Percentiles rank a stretch among this genome's conserved stretches.
Conservation (phyloP, 2,888 invertebrate species). For the Lasius platythorax region DNA sequence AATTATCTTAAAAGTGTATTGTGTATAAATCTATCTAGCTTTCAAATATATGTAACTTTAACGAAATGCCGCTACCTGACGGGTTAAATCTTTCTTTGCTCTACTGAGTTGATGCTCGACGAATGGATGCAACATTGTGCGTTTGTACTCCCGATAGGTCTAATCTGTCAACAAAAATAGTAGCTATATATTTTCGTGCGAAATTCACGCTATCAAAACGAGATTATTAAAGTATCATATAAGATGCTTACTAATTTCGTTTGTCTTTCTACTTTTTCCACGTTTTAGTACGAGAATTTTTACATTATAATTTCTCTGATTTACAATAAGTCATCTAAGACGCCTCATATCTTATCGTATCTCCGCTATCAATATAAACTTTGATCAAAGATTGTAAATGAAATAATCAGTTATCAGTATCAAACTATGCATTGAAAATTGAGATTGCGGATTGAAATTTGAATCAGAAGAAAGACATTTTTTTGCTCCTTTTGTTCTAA, state of each 20-base stretch:
- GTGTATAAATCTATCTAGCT: no score
- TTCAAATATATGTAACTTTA: not conserved
- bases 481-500: no score
- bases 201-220: not conserved
- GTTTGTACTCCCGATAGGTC: not conserved
- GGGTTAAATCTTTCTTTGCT: not conserved
- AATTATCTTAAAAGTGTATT: not conserved
- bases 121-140: not conserved
- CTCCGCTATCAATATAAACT: not conserved
- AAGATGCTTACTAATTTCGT: not conserved
- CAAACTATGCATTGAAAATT: no score
- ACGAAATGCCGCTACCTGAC: not conserved
- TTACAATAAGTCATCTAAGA: not conserved
- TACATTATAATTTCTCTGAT: not conserved
- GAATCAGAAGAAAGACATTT: no score
- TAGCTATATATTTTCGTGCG: not conserved
- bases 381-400: constrained; percentile 3
- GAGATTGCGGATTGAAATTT: no score
- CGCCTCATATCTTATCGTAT: not conserved
- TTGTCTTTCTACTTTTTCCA: not conserved
- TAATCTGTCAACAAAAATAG: constrained; percentile 12
- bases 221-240: not conserved
- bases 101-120: not conserved
- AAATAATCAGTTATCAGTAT: not conserved
- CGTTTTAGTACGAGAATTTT: not conserved